These are phyloP conservation scores for Siniperca chuatsi DNA, from an alignment of 2,113 vertebrate genomes.

Conservation along the genomic window DNA sequence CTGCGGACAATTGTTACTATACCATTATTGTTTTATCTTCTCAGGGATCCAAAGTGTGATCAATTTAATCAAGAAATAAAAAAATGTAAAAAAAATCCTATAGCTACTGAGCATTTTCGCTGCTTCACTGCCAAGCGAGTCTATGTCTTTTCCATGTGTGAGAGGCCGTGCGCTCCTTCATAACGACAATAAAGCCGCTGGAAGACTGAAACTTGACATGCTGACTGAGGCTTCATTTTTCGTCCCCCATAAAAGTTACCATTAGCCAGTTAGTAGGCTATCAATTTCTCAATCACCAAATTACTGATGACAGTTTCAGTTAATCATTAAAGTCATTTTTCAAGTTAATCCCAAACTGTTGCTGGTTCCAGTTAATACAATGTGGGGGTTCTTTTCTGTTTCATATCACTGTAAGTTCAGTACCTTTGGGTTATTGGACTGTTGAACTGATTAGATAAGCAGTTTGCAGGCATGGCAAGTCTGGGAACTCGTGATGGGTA, in stretches of 20 bases:
- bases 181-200: background rate
- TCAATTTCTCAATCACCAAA: background rate
- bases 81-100: background rate
- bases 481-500: background rate
- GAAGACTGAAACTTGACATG: background rate
- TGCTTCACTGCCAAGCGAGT: background rate
- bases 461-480: background rate
- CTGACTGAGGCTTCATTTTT: too few species aligned
- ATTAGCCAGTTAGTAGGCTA: background rate
- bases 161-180: background rate
- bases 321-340: background rate
- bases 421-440: background rate
- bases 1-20: conserved; percentile 2
- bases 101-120: background rate
- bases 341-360: background rate
- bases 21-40: background rate
- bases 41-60: background rate
- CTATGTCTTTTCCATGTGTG: background rate
- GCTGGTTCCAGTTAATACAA: background rate
- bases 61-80: background rate
- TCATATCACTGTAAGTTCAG: background rate
- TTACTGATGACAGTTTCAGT: background rate
- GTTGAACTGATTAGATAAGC: background rate
- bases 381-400: background rate
- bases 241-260: too few species aligned